Evolutionary conservation across 1,140 invertebrate genomes (phyloP), one percentile per base, ranked within the genome.

Genomic region (Drosophila orena): DNA sequence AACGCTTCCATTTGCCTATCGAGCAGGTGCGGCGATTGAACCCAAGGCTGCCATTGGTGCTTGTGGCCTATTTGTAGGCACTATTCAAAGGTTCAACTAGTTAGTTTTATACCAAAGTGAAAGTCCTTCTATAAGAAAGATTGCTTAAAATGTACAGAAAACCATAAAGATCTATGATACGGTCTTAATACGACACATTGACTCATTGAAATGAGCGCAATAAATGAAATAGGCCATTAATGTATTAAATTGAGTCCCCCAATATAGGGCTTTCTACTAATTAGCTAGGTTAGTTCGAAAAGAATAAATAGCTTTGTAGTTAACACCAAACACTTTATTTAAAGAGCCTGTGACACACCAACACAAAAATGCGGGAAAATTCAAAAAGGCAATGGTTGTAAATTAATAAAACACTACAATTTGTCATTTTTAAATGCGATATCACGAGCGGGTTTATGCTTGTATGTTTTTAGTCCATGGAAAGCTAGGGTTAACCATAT

Each of bases 1-100:
- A 59, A 64, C 53, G 15, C 34, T 24, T 61, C 5, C 4, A 15
- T 37, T 35, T 35, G 27, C 20, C 35, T 35, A 49, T 60, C 27
- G 42, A 3, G 17, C 46, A 50, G 59, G 58, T 69, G 46, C 30
- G 6, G 52, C n/a, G 30, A 1, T n/a, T 49, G 30, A 30, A 12
- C 52, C 27, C 44, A 43, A 15, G 27, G 27, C 15, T 55, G n/a
- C 62, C 37, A 34, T 68, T 56, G 62, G 42, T 66, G 62, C 64
- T 44, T 47, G 17, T 34, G 57, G 4, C 11, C 34, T 8, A 34
- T 43, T 10, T 17, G 1, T 1, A 10, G 14, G 37, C 37, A 14
- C 37, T 38, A 12, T 38, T 14, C 37, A 14, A 14, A 37, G 35
- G 3, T 14, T 8, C 35, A 37, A 12, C 4, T 1, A 17, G 17